Base-by-base conservation (phyloP, 2,797 vertebrate species). In the Lithobates sylvaticus region DNA sequence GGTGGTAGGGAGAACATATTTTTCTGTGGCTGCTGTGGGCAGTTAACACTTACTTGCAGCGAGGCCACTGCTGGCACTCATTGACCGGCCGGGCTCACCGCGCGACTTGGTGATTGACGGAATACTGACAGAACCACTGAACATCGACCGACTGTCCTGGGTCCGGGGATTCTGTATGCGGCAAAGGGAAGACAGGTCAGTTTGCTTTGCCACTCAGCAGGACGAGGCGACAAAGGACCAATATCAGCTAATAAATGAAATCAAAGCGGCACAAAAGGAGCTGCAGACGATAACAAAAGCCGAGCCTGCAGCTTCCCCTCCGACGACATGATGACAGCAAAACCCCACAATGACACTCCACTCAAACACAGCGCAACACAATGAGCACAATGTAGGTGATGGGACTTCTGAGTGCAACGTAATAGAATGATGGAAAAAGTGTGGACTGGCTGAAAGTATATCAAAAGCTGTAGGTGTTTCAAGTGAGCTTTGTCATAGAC, bases 91-190 rank as follows among this genome's bases (percentile, higher is more conserved):
- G 0, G 98, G 98, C 88, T 99, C 98, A 0, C 92, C 95, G 88
- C 97, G 95, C 92, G 97, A 96, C 89, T 98, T 99, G 3, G 96
- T 96, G 94, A 99, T 98, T 9, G 98, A 99, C 0, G 98, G 97
- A 91, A 99, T 99, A 89, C 98, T 99, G 95, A 98, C 97, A 0
- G 98, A 99, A 32, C 97, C 98, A 4, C 98, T 99, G 94, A 99
- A 99, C 23, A 97, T 96, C 0, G 96, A 93, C 29, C 97, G 96
- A 88, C 91, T 98, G 92, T 99, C 98, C 95, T 98, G 98, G 91
- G 96, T 94, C 92, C 97, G 96, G 72, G 97, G 95, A 90, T 97
- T 99, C 98, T 99, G 93, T 72, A 39, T 34, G 16, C 83, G 50
- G 88, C 36, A 90, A n/a, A 26, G 10, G 86, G 58, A 86, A 0